Evolutionary conservation across 2,113 vertebrate species (phyloP).

Genomic region (Cairina moschata): DNA sequence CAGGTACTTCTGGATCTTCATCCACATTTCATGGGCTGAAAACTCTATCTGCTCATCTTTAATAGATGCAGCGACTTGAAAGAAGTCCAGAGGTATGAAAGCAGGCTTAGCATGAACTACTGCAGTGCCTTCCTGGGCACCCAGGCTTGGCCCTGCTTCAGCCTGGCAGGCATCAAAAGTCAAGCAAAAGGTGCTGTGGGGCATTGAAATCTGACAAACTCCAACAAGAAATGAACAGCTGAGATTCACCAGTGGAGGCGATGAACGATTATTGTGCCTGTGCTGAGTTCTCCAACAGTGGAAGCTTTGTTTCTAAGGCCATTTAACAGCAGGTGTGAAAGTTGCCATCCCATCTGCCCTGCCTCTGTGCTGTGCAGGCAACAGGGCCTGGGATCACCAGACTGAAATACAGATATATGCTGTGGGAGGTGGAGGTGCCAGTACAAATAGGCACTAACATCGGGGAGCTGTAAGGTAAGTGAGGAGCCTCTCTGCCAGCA

Average conservation of each 20-base stretch:
- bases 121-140: background rate
- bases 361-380: background rate
- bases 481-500: accelerated
- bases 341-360: background rate
- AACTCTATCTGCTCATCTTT: background rate
- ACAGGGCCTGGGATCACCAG: background rate
- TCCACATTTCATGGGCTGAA: background rate
- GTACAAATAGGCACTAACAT: accelerated
- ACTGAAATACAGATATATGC: background rate
- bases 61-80: background rate
- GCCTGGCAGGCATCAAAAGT: accelerated
- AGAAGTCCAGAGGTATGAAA: background rate
- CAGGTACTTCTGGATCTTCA: background rate
- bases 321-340: accelerated
- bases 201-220: background rate
- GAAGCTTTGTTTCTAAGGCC: background rate
- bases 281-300: background rate
- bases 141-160: background rate
- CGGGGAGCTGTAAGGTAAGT: background rate
- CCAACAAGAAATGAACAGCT: background rate
- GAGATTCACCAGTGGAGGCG: background rate
- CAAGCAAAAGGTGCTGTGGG: background rate
- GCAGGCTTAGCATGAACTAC: accelerated
- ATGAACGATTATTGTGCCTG: accelerated
- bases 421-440: background rate